Percentiles rank a stretch among this genome's conserved stretches.
Evolutionary conservation across 2,888 invertebrate genomes (phyloP).

Genomic region (Acleris laterana): DNA sequence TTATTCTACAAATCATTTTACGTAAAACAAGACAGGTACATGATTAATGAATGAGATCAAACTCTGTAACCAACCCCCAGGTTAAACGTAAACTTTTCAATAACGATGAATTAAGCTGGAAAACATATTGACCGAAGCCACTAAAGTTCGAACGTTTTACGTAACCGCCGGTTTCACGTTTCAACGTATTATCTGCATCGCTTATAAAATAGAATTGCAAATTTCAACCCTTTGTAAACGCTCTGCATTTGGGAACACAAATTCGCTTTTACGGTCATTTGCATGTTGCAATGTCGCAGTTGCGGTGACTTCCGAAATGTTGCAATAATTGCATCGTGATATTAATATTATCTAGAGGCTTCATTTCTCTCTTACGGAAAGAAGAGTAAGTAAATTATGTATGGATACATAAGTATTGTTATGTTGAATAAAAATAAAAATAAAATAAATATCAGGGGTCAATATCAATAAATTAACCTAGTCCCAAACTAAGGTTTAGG

Average conservation of each 20-base stretch:
- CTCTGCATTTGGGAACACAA: constrained; percentile 80
- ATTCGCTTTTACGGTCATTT: constrained; percentile 83
- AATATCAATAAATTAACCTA: too few relatives aligned
- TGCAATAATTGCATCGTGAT: constrained; percentile 48
- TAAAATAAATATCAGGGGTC: too few relatives aligned
- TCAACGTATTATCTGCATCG: constrained; percentile 74
- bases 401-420: too few relatives aligned
- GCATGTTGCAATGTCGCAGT: constrained; percentile 73
- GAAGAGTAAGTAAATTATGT: too few relatives aligned
- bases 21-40: too few relatives aligned
- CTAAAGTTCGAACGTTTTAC: constrained; percentile 34
- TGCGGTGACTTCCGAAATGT: constrained; percentile 71
- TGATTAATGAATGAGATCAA: background rate
- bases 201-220: constrained; percentile 82
- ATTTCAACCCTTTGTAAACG: constrained; percentile 83
- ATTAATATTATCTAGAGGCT: constrained; percentile 48
- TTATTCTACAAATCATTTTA: too few relatives aligned
- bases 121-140: constrained; percentile 34
- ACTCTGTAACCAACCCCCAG: background rate
- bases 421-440: too few relatives aligned
- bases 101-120: constrained; percentile 29
- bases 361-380: constrained; percentile 11
- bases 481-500: too few relatives aligned
- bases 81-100: constrained; percentile 38
- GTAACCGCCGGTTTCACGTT: constrained; percentile 66